phyloP scores from a whole-genome alignment of 2,888 invertebrate genomes.

The Oscheius sp. region DNA sequence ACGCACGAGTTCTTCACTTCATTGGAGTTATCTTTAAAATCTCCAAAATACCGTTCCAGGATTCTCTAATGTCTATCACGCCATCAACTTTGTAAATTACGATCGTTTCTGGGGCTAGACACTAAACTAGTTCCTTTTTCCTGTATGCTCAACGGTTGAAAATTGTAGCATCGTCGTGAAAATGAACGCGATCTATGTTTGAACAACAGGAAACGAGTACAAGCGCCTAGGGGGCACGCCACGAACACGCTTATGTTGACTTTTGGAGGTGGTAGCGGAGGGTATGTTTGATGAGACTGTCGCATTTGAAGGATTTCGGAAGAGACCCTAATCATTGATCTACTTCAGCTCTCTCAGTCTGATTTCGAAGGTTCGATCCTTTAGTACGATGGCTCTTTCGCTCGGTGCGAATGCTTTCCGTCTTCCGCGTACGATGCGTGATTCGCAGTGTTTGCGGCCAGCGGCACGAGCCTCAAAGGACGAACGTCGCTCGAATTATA shows the following conservation, averaged over 20 bases:
- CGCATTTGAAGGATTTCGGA: not conserved
- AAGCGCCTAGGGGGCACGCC: constrained; percentile 5
- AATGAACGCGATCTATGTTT: not conserved
- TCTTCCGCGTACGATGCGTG: constrained; percentile 13
- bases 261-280: constrained; percentile 19
- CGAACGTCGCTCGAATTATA: constrained; percentile 18
- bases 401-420: constrained; percentile 5
- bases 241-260: constrained; percentile 14
- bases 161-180: not conserved
- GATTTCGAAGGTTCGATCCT: too few species aligned
- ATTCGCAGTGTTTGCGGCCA: constrained; percentile 18
- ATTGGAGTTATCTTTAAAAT: too few species aligned
- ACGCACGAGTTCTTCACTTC: not conserved
- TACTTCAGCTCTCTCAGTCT: too few species aligned
- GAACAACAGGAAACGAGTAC: constrained; percentile 20
- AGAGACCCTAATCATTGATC: not conserved
- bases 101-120: too few species aligned
- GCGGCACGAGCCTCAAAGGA: constrained; percentile 29
- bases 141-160: too few species aligned
- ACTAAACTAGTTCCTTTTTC: too few species aligned
- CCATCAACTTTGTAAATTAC: too few species aligned
- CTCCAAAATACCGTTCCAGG: too few species aligned
- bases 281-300: too few species aligned
- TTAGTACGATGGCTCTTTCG: too few species aligned
- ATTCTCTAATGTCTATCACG: too few species aligned